Conservation (phyloP, 2,113 vertebrate genomes). For the Perccottus glenii region DNA sequence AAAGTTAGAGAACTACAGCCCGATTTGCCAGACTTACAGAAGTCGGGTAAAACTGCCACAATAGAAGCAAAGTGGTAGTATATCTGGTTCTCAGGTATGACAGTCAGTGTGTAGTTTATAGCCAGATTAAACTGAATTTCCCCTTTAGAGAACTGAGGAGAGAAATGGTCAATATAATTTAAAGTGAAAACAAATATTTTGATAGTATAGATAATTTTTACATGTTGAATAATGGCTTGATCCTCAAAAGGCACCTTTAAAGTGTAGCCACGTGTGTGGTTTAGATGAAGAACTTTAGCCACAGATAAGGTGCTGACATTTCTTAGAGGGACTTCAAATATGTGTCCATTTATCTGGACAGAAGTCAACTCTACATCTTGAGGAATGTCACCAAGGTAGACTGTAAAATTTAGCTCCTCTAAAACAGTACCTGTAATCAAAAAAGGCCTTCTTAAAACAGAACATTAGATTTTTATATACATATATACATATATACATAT, state of each 20-base stretch:
- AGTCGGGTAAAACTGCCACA: constrained; percentile 19
- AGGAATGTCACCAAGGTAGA: constrained; percentile 65
- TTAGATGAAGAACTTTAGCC: constrained; percentile 17
- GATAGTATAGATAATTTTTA: neutral
- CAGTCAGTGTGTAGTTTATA: constrained; percentile 61
- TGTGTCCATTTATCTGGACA: constrained; percentile 52
- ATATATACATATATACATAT: too few species aligned
- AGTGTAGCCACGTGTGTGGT: constrained; percentile 52
- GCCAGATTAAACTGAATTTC: constrained; percentile 48
- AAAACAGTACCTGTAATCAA: constrained; percentile 21
- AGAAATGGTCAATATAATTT: too few species aligned
- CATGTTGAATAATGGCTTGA: constrained; percentile 40
- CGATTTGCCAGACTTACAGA: constrained; percentile 71
- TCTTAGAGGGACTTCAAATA: neutral
- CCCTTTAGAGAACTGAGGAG: constrained; percentile 43
- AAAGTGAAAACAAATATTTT: neutral
- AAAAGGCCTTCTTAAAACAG: too few species aligned
- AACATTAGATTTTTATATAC: too few species aligned
- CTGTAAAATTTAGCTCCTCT: constrained; percentile 35
- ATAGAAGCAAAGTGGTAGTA: constrained; percentile 27
- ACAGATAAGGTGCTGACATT: constrained; percentile 6
- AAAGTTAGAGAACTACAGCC: too few species aligned
- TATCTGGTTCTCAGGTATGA: constrained; percentile 42
- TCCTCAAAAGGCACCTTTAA: constrained; percentile 62
- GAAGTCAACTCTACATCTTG: constrained; percentile 51